Evolutionary conservation across 2,888 invertebrate genomes (phyloP), one percentile per base, ranked within the genome.

Genomic region (Acanthosepion lycidas): DNA sequence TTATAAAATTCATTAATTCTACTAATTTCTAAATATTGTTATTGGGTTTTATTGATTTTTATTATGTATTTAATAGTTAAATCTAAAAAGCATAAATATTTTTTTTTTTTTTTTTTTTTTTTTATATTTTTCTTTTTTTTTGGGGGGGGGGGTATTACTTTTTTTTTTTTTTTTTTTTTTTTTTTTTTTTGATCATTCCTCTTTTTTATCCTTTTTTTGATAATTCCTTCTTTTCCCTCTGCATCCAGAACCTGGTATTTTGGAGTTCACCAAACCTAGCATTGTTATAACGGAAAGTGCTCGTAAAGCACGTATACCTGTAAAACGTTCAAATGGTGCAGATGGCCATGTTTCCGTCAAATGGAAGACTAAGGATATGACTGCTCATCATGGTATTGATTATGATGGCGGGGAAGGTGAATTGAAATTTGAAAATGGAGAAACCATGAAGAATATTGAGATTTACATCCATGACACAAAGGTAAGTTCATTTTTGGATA

Each of bases 351-450:
- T 98, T 91, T 97, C 97, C 26, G 97, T 98, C 12, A 97, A 97
- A 94, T 98, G 98, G 98, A 97, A 97, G 95, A 98, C 98, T 0
- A 97, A 98, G 95, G 98, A 98, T 96, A 98, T 98, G 94, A 98
- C 98, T 6, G 98, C 98, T 6, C 97, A 98, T 91, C 97, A 97
- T 93, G 98, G 98, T 20, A 97, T 97, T 95, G 98, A 98, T 96
- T 98, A 97, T 96, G 96, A 97, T 53, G 98, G 98, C 1, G 98
- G 98, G 1, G 97, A 97, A 95, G 98, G 98, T n/a, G 97, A 97
- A 51, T 96, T 98, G 15, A 94, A 95, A 59, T 97, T 97, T 95
- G 97, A 97, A 91, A 97, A 97, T 95, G 97, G 97, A 95, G 97
- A 98, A 97, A 97, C 97, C 12, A 97, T 97, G 95, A 97, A 98